Evolutionary conservation across 2,888 invertebrate genomes (phyloP), one percentile per base, ranked within the genome.

Genomic region (Himalopsyche kuldschensis): DNA sequence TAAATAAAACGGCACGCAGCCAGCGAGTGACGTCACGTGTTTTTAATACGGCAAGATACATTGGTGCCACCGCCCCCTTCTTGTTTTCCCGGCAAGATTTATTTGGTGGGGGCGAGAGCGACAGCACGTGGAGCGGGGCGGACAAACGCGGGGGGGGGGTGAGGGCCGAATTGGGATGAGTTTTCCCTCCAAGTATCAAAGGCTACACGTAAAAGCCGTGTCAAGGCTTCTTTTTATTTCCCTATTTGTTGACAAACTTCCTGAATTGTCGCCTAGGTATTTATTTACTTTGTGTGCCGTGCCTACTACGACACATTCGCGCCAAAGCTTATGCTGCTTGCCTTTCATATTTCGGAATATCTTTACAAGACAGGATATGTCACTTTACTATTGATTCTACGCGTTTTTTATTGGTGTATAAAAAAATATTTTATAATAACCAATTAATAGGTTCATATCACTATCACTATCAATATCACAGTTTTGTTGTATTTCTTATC

Each of bases 171-270:
- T 41, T 48, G 78, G 78, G 78, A 78, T 78, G 78, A 78, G 78
- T 47, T 46, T 48, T 55, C 55, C 55, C 55, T 55, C 55, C 55
- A 78, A 78, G 82, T 77, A 75, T 82, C 82, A 82, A 79, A 79
- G 79, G 75, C 82, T 79, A 75, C 69, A 82, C 79, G 79, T 75
- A 48, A 82, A 82, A 75, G 82, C 79, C 79, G 41, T 82, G 82
- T 82, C 82, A 79, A 82, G 82, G 79, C 47, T 82, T 82, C 79
- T 82, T 82, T 76, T 80, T 77, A 77, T 78, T 80, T 80, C 63
- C 75, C 47, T 81, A 81, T 81, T 81, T 84, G 84, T 81, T 81
- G 84, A 84, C 84, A 81, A 84, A 84, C 81, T 81, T 81, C 84
- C 77, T 47, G 81, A 81, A 84, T 81, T 81, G 81, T 84, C 84